Evolutionary conservation across 2,113 vertebrate genomes (phyloP).

Genomic region (Trogon surrucura): DNA sequence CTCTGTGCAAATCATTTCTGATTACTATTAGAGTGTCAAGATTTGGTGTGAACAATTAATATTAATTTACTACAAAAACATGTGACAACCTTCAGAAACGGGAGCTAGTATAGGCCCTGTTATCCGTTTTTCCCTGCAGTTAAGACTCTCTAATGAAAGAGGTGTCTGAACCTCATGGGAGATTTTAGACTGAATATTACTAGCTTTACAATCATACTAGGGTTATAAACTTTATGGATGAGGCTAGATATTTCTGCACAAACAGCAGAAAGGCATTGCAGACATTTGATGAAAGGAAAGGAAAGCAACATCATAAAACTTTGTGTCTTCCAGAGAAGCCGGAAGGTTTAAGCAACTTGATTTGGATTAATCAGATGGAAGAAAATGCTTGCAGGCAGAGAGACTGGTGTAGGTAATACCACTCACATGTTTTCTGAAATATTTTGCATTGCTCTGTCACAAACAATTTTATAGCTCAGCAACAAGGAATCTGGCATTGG

Average conservation of each 20-base stretch:
- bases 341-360: not conserved
- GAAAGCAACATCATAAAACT: not conserved
- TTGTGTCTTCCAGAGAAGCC: not conserved
- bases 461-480: not conserved
- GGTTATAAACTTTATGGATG: not conserved
- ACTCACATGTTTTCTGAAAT: not conserved
- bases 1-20: not conserved
- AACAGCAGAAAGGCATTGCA: not conserved
- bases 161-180: not conserved
- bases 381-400: not conserved
- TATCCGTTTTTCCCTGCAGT: not conserved
- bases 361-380: slow-evolving; percentile 15
- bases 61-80: not conserved
- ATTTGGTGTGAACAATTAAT: not conserved
- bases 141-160: not conserved
- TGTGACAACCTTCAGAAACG: not conserved
- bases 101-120: not conserved
- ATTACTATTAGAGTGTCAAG: not conserved
- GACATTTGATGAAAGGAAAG: not conserved
- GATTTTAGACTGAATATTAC: not conserved
- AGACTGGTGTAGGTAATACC: not conserved
- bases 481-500: not conserved
- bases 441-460: not conserved
- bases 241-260: not conserved
- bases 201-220: not conserved